Evolutionary conservation across 2,113 vertebrate species (phyloP), one percentile per base, ranked within the genome.

Genomic region (Columba livia): DNA sequence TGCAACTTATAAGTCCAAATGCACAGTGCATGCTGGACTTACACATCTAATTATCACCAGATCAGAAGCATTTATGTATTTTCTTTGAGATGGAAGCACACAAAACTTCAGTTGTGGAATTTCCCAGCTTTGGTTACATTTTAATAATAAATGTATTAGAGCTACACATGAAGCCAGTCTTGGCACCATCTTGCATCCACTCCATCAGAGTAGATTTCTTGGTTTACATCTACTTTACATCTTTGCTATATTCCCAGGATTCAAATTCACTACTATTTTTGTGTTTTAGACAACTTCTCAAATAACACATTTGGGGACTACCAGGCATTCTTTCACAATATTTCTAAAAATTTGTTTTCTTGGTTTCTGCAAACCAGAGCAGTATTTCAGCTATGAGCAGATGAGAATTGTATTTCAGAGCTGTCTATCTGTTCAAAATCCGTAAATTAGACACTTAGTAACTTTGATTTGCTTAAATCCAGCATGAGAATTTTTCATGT

Each of bases 401-500:
- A 54, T 2, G 6, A 42, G 6, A 82, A 29, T 58, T 73, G 15
- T 12, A 7, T 77, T 91, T 94, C 65, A 62, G 47, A 86, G 17
- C 42, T 77, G 19, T 44, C 36, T 69, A 4, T 60, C 60, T 66
- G 7, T 56, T 70, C 21, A 69, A 78, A 88, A 70, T 61, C 7
- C 0, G 0, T 83, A 54, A 62, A 23, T 32, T 58, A 47, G 6
- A 71, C 11, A 19, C 28, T 12, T 70, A 6, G 3, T 2, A 85
- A 56, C 18, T 86, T 70, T 5, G 3, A 28, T 85, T 71, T 85
- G 26, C 32, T 61, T 83, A 32, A 56, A 71, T 75, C 54, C 61
- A 50, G 16, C 3, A 67, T 47, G 31, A 77, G 34, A 62, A 31
- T 71, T 85, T 89, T 60, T 89, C 25, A 4, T 79, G 25, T 67